These are phyloP conservation scores for Dioctria linearis DNA, from an alignment of 2,888 invertebrate genomes.

Conservation along the genomic window DNA sequence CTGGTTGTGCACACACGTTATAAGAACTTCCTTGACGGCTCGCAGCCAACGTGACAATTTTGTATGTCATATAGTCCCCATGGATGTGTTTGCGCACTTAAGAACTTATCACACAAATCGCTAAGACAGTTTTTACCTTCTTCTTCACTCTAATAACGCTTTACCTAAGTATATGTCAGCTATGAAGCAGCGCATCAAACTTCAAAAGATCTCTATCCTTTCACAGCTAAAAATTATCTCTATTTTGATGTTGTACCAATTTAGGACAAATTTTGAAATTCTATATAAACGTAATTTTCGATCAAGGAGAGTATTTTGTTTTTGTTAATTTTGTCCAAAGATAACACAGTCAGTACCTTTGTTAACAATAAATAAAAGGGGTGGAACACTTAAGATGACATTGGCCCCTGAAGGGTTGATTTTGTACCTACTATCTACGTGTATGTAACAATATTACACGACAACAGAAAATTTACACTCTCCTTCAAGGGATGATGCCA, in stretches of 20 bases:
- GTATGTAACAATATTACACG: too few species aligned
- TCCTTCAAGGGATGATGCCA: constrained; percentile 36
- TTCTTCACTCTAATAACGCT: not conserved
- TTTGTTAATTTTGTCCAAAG: constrained; percentile 52
- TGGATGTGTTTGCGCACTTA: not conserved
- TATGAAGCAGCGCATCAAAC: not conserved
- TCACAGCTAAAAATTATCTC: too few species aligned
- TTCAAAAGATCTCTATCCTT: too few species aligned
- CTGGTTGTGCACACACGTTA: not conserved
- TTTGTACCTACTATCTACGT: not conserved
- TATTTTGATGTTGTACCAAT: too few species aligned
- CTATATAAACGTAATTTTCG: not conserved
- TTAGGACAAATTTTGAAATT: not conserved
- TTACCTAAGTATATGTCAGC: not conserved
- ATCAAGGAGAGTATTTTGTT: constrained; percentile 36
- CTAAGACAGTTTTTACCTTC: not conserved
- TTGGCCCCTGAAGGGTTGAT: not conserved
- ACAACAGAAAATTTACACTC: constrained; percentile 13
- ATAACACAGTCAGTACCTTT: constrained; percentile 53
- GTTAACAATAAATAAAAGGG: constrained; percentile 1
- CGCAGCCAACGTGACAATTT: too few species aligned
- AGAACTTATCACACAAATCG: constrained; percentile 11
- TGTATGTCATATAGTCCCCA: not conserved
- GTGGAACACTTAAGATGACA: constrained; percentile 2
- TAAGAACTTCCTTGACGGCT: not conserved